Conservation (phyloP, 2,113 vertebrate genomes). For the Forbesichthys papilliferus region DNA sequence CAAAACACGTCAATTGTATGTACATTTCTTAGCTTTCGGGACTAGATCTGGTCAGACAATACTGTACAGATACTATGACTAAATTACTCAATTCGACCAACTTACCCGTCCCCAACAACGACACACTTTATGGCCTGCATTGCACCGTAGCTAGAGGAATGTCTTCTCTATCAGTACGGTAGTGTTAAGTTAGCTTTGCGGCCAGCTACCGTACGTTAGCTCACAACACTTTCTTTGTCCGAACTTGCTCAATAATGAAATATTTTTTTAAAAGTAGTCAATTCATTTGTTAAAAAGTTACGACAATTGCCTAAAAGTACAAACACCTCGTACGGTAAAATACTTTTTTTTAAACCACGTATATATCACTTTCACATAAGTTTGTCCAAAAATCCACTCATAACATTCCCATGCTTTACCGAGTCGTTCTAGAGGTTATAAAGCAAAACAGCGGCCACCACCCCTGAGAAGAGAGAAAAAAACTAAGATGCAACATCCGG, state of each 20-base stretch:
- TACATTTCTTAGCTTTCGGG: too few species aligned
- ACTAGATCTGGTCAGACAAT: neutral
- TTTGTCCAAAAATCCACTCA: constrained; percentile 41
- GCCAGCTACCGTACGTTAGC: constrained; percentile 60
- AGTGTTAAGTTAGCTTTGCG: constrained; percentile 51
- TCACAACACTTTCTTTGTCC: constrained; percentile 68
- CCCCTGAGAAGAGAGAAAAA: constrained; percentile 47
- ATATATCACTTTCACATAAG: constrained; percentile 39
- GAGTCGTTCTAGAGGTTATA: constrained; percentile 41
- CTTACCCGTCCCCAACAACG: constrained; percentile 96
- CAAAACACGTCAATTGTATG: too few species aligned
- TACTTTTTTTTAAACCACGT: constrained; percentile 30
- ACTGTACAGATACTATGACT: neutral
- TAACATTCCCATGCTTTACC: constrained; percentile 70
- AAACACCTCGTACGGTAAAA: neutral
- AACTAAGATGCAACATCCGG: constrained; percentile 47
- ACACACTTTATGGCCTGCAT: constrained; percentile 99
- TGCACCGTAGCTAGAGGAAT: constrained; percentile 61
- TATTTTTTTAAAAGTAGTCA: neutral
- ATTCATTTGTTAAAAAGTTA: too few species aligned
- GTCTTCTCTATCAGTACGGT: constrained; percentile 14
- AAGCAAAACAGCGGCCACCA: constrained; percentile 72
- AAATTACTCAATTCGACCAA: constrained; percentile 13
- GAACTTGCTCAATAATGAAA: constrained; percentile 42
- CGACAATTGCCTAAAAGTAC: too few species aligned